Evolutionary conservation across 2,113 vertebrate species (phyloP), one percentile per base, ranked within the genome.

Genomic region (Megaleporinus macrocephalus): DNA sequence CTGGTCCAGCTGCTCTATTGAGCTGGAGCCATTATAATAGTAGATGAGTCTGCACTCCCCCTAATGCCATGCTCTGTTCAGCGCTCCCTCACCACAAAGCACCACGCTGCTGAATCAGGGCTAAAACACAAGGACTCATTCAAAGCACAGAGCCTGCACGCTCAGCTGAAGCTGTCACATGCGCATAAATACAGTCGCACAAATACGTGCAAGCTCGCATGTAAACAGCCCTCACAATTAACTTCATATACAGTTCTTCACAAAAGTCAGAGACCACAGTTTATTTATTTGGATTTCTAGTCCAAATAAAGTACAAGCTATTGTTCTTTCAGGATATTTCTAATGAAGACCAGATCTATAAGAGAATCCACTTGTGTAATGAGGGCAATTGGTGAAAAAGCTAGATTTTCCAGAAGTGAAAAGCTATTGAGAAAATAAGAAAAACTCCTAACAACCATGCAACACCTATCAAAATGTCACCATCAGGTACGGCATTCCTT

Each of bases 31-130:
- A 90, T 92, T 89, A 89, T 93, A 87, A 91, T 91, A 92, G 91
- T 93, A 89, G 92, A 93, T 94, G 94, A 94, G 90, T 90, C 91
- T 89, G 92, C 93, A 93, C 91, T 94, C 92, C 90, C 41, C 86
- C 72, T 80, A 92, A 85, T 85, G 71, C 83, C 76, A 82, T 89
- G 89, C 91, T 92, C 91, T 93, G 84, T 81, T 92, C 82, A 86
- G 87, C 76, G 77, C 85, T 86, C 84, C 82, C 74, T 68, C 29
- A 27, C 71, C 77, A 85, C 86, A 91, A 93, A 92, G 89, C 87
- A 66, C 57, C 62, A 73, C 86, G 90, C 85, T 91, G 94, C 94
- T 94, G 93, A 95, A 89, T 94, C 91, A 92, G 92, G 89, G 70
- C 73, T 84, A 81, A 91, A 90, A 90, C 87, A 92, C 79, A 61